Conservation (phyloP, 2,888 invertebrate species). For the Hemithea aestivaria region DNA sequence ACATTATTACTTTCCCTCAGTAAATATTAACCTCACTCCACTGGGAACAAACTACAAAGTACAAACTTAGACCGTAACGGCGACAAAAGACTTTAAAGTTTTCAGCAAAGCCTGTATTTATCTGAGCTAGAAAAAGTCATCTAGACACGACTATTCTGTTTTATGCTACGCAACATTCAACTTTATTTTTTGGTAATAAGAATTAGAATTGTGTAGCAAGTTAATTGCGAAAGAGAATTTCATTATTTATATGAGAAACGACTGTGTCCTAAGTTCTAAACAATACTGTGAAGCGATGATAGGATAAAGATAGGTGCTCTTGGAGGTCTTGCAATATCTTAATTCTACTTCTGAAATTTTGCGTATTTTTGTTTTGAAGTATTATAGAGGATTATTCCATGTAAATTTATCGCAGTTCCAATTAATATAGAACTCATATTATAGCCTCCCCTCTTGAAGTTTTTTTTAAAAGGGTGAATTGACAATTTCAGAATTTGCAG, state of each 20-base stretch:
- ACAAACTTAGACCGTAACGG: slow-evolving; percentile 17
- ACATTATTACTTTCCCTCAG: slow-evolving; percentile 18
- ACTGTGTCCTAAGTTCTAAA: slow-evolving; percentile 6
- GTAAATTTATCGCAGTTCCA: too few relatives aligned
- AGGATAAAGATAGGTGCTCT: too few relatives aligned
- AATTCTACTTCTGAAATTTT: too few relatives aligned
- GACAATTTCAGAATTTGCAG: too few relatives aligned
- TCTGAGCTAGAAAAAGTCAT: slow-evolving; percentile 24
- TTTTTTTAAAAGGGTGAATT: too few relatives aligned
- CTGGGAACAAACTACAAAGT: slow-evolving; percentile 15
- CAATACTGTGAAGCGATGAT: background rate
- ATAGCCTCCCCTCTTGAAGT: too few relatives aligned
- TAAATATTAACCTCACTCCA: slow-evolving; percentile 20
- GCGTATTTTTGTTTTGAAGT: too few relatives aligned
- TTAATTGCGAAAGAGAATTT: background rate
- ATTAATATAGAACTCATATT: too few relatives aligned
- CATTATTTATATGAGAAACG: background rate
- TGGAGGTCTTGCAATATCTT: too few relatives aligned
- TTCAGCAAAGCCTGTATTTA: slow-evolving; percentile 21
- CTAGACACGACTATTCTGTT: slow-evolving; percentile 17
- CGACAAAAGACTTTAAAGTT: slow-evolving; percentile 27
- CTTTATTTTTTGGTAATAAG: background rate
- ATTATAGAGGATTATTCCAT: too few relatives aligned
- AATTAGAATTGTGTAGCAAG: slow-evolving; percentile 1
- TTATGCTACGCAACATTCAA: slow-evolving; percentile 4